These are phyloP conservation scores for Pseudomyrmex sp. DNA, from an alignment of 1,140 invertebrate species.

Conservation along the genomic window DNA sequence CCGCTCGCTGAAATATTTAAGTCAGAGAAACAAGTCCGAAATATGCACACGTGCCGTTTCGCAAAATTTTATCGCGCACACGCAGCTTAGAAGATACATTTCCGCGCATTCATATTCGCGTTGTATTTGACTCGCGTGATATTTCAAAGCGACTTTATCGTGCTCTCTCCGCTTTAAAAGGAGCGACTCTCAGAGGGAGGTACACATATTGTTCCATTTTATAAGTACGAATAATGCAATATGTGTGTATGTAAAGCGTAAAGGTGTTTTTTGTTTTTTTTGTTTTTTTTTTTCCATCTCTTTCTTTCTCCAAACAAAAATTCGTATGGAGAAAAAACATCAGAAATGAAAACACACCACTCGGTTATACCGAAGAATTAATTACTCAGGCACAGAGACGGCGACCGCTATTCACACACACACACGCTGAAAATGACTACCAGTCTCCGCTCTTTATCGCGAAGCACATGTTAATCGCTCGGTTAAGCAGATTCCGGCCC, in stretches of 20 bases:
- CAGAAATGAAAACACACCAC: slow-evolving; percentile 7
- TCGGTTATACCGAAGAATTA: slow-evolving; percentile 34
- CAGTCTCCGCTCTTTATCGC: slow-evolving; percentile 3
- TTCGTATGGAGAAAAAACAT: neutral
- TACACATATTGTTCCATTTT: no score
- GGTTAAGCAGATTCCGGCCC: slow-evolving; percentile 4
- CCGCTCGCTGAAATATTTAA: neutral
- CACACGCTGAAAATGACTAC: slow-evolving; percentile 7
- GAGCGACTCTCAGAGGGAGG: no score
- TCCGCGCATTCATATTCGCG: no score
- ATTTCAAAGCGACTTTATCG: no score
- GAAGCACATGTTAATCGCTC: slow-evolving; percentile 28
- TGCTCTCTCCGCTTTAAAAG: no score
- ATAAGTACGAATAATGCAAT: neutral
- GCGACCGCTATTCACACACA: slow-evolving; percentile 38
- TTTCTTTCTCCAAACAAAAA: neutral
- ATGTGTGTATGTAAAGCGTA: no score
- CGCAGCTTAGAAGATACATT: no score
- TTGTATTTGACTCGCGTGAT: no score
- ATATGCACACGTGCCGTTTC: no score
- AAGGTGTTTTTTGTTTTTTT: no score
- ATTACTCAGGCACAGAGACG: neutral
- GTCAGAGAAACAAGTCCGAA: neutral
- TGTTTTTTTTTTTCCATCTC: no score
- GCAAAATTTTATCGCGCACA: neutral